Conservation (phyloP, 2,113 vertebrate species). For the Blennius ocellaris region DNA sequence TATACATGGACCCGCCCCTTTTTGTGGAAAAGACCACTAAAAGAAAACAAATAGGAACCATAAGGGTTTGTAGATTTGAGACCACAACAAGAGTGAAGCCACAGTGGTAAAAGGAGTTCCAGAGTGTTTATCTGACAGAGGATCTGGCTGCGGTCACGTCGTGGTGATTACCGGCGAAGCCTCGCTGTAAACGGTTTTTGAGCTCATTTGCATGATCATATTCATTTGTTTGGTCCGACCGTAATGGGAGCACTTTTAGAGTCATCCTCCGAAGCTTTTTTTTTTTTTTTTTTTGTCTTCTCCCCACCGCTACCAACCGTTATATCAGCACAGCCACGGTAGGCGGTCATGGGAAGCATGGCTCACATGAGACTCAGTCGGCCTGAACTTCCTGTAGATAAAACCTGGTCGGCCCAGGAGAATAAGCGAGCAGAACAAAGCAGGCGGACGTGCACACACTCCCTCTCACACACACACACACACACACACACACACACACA, state of each 20-base stretch:
- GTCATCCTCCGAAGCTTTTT: conserved; percentile 1
- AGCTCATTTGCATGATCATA: conserved; percentile 53
- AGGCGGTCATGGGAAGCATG: conserved; percentile 75
- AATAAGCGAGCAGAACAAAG: conserved; percentile 72
- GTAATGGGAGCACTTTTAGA: conserved; percentile 28
- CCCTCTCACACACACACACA: conserved; percentile 28
- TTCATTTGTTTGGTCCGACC: conserved; percentile 51
- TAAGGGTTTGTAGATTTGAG: conserved; percentile 28
- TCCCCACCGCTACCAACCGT: conserved; percentile 23
- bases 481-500: conserved; percentile 28
- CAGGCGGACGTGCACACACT: conserved; percentile 33
- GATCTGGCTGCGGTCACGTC: conserved; percentile 51
- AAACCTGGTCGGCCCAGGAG: conserved; percentile 68
- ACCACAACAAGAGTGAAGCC: conserved; percentile 52
- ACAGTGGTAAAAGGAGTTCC: conserved; percentile 29
- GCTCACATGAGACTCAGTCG: conserved; percentile 78
- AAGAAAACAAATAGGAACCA: conserved; percentile 55
- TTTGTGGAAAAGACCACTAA: conserved; percentile 41
- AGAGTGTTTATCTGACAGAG: conserved; percentile 50
- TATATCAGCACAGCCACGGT: conserved; percentile 55
- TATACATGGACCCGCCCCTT: conserved; percentile 31
- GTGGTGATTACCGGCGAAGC: conserved; percentile 9
- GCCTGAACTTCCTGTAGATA: conserved; percentile 84
- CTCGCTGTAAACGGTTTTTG: conserved; percentile 34
- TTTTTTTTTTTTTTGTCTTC: no score